phyloP scores from a whole-genome alignment of 2,113 vertebrate genomes.

The Ranitomeya variabilis region DNA sequence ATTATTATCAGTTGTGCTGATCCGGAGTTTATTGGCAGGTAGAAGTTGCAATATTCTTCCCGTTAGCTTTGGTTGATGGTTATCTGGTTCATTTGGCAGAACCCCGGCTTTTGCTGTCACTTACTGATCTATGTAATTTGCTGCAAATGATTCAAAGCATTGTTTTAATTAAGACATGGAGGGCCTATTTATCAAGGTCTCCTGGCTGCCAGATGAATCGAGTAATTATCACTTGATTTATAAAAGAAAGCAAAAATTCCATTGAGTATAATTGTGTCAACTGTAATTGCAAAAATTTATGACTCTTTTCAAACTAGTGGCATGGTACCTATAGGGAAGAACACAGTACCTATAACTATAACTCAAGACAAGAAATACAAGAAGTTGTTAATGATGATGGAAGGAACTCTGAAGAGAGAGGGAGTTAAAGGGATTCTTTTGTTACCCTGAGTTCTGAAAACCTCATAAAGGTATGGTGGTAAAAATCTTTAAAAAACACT shows the following conservation, averaged over 20 bases:
- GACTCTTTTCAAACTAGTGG: conserved; percentile 34
- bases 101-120: conserved; percentile 44
- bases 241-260: conserved; percentile 43
- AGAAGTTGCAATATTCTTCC: conserved; percentile 51
- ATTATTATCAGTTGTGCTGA: conserved; percentile 46
- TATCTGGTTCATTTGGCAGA: conserved; percentile 57
- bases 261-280: conserved; percentile 34
- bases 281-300: conserved; percentile 42
- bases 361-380: not conserved
- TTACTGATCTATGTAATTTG: conserved; percentile 56
- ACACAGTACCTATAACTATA: conserved; percentile 19
- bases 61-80: conserved; percentile 33
- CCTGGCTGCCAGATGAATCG: conserved; percentile 25
- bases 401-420: not conserved
- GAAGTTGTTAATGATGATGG: conserved; percentile 7
- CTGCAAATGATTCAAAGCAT: conserved; percentile 54
- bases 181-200: conserved; percentile 53
- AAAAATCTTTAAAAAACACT: too few species aligned
- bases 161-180: conserved; percentile 58
- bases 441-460: not conserved
- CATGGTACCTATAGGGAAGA: not conserved
- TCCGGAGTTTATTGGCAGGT: conserved; percentile 49
- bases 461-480: not conserved
- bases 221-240: conserved; percentile 51
- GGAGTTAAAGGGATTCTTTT: not conserved